Base-by-base conservation (phyloP, 2,113 vertebrate genomes). In the Acrocephalus arundinaceus region DNA sequence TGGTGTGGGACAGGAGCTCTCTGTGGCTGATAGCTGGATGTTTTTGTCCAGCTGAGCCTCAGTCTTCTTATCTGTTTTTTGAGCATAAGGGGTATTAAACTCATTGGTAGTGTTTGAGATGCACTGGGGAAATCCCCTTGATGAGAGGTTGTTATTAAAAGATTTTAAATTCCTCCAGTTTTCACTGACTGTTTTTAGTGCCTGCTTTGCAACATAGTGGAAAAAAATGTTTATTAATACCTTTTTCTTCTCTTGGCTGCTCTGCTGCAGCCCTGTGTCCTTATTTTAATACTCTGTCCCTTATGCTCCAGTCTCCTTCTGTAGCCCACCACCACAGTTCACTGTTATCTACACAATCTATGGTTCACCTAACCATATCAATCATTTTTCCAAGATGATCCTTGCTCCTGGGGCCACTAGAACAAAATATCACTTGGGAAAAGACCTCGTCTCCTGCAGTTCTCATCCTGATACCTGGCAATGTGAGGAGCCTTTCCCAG, bases 351-450 rank as follows among this genome's bases (percentile, higher is more conserved):
- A 3, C 20, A 7, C 27, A 67, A 16, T 39, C 28, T 51, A 12
- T 14, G 16, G 74, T 19, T 54, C 30, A 52, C 31, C 14, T 39
- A 35, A 48, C 15, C 37, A 14, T 10, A 11, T 0, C 2, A 2
- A 19, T 63, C 2, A 27, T 14, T 57, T 79, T 73, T 57, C 67
- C 49, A n/a, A 10, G 20, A 14, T n/a, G 19, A 62, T 67, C n/a
- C 39, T 87, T 78, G 19, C 33, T 71, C 48, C 57, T 67, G 39
- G 4, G 11, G 12, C 25, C 30, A 24, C 20, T 59, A 45, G 41
- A 58, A n/a, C 7, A 46, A 73, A 79, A 31, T 27, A 21, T 5
- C 0, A 0, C 45, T 76, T 68, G 30, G 39, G 37, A 61, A 65
- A 83, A 86, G 37, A 15, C 15, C 4, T 51, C 4, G 0, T 41